Base-by-base conservation (phyloP, 2,888 invertebrate genomes). In the Fragum whitleyi region DNA sequence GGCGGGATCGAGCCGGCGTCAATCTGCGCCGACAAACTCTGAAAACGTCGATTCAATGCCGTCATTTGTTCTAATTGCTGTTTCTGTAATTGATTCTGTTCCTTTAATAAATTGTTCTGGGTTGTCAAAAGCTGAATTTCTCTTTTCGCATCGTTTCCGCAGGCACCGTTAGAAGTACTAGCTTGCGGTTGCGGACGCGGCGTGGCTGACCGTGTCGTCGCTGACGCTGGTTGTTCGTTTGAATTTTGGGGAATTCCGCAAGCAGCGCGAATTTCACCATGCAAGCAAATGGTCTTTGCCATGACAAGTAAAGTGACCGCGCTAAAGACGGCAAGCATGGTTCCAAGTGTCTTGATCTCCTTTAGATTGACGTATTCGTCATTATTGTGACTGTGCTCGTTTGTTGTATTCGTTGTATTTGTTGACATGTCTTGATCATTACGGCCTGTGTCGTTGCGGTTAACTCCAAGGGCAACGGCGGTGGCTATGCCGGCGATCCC, bases 81-180 rank as follows among this genome's bases (percentile, higher is more conserved):
- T 42, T 65, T 65, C 42, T 65, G 65, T 29, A 65, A 42, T 1
- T 26, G 14, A 23, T 65, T 65, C 42, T 65, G 65, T 42, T 65
- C 65, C 23, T 69, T 69, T n/a, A 69, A 29, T 19, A 53, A 26
- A 51, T 69, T 69, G 29, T 53, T 53, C 53, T 69, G 53, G 6
- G 51, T 32, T 2, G n/a, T 51, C 51, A 53, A 28, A 19, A 53
- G 51, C 32, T 69, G 51, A 26, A 53, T 69, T 29, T 69, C 53
- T 29, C 32, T 32, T 9, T 57, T 28, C 9, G 32, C 7, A 32
- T 29, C 29, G 14, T 9, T 32, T 5, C 19, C 32, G 0, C 0
- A 1, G 3, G n/a, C 32, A 1, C 29, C 29, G 9, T 29, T 61
- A 19, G 53, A 11, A 5, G n/a, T 53, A 1, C 26, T 19, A 19